phyloP scores from a whole-genome alignment of 2,797 vertebrate genomes.

The Aeoliscus strigatus region DNA sequence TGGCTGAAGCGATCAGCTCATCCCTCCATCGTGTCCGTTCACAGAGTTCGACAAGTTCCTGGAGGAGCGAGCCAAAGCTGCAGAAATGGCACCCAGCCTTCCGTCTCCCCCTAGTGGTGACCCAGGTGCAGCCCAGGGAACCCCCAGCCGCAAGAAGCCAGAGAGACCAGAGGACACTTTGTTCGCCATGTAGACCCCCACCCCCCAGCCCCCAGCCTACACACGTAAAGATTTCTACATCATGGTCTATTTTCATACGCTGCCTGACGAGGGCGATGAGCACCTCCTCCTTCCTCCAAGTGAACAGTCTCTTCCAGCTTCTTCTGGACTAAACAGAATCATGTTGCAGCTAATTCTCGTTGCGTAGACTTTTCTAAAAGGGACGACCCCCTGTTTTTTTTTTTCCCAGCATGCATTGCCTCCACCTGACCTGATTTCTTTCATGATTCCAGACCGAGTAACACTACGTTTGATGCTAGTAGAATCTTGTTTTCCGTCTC shows the following conservation, averaged over 20 bases:
- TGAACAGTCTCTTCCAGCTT: too few relatives aligned
- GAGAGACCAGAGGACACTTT: slow-evolving; percentile 84
- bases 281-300: slow-evolving; percentile 3
- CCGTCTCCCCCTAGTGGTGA: slow-evolving; percentile 82
- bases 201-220: too few relatives aligned
- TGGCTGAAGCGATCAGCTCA: too few relatives aligned
- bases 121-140: slow-evolving; percentile 61
- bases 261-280: slow-evolving; percentile 8
- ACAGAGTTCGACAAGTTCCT: slow-evolving; percentile 98
- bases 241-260: slow-evolving; percentile 14
- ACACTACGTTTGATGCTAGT: background rate
- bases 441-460: slow-evolving; percentile 2
- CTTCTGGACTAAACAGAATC: slow-evolving; percentile 49
- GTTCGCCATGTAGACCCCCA: slow-evolving; percentile 82
- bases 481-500: slow-evolving; percentile 27
- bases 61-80: slow-evolving; percentile 96
- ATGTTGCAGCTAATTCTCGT: slow-evolving; percentile 44
- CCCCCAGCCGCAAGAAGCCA: slow-evolving; percentile 81
- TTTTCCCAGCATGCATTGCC: slow-evolving; percentile 26
- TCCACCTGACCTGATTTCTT: background rate
- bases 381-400: slow-evolving; percentile 6
- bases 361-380: slow-evolving; percentile 41
- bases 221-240: slow-evolving; percentile 30
- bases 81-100: slow-evolving; percentile 84
- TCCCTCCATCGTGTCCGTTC: too few relatives aligned